These are phyloP conservation scores for Ophion ellenae DNA, from an alignment of 2,888 invertebrate genomes.

Conservation along the genomic window DNA sequence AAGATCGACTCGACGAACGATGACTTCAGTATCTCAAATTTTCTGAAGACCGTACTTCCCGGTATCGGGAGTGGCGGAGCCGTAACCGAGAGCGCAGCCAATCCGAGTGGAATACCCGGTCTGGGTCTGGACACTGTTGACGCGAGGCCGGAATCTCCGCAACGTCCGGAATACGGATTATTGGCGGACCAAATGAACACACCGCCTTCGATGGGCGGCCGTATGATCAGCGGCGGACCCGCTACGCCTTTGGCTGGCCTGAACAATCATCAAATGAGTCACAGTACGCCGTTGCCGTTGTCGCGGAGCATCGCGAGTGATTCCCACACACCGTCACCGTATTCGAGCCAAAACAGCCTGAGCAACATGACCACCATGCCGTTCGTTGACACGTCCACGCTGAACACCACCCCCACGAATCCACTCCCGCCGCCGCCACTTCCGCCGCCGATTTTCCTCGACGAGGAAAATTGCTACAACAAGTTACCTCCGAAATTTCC, in stretches of 20 bases:
- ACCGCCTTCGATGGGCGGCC: conserved; percentile 74
- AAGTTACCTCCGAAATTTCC: conserved; percentile 84
- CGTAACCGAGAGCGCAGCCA: conserved; percentile 77
- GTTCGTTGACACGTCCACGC: conserved; percentile 69
- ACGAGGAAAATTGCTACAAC: conserved; percentile 82
- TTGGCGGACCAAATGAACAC: conserved; percentile 83
- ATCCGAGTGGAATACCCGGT: conserved; percentile 79
- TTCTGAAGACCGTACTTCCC: conserved; percentile 86
- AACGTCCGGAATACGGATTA: conserved; percentile 77
- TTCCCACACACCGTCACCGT: conserved; percentile 81
- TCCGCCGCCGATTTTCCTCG: conserved; percentile 82
- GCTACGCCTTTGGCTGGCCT: conserved; percentile 69
- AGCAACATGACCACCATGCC: conserved; percentile 77
- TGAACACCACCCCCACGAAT: conserved; percentile 74
- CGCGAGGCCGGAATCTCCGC: conserved; percentile 72
- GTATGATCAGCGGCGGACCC: conserved; percentile 72
- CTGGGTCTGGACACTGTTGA: conserved; percentile 79
- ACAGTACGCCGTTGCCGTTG: conserved; percentile 79
- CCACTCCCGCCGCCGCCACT: conserved; percentile 82
- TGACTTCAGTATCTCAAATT: conserved; percentile 85
- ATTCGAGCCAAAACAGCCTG: conserved; percentile 82
- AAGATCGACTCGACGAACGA: conserved; percentile 73
- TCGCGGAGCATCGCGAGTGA: conserved; percentile 77
- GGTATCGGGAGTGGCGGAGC: conserved; percentile 78
- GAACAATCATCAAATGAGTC: conserved; percentile 77